These are phyloP conservation scores for Oryctolagus cuniculus DNA, from an alignment of 2,113 vertebrate genomes.

Conservation along the genomic window DNA sequence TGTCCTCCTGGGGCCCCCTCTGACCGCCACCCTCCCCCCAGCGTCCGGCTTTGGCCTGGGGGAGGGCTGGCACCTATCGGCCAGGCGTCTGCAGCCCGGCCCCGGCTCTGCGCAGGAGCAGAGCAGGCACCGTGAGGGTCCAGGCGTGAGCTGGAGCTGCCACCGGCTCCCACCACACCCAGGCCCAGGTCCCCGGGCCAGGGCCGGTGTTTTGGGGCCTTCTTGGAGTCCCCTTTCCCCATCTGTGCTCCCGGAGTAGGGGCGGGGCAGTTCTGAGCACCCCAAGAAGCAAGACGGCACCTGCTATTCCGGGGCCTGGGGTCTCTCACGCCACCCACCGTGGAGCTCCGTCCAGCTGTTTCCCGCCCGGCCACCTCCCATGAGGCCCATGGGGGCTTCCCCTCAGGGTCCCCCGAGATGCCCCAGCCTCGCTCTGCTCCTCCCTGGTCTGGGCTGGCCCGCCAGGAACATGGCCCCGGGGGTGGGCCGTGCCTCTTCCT, in stretches of 20 bases:
- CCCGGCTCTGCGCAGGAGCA: fast-evolving
- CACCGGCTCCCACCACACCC: fast-evolving
- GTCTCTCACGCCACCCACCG: constrained; percentile 22
- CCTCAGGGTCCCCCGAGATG: too few relatives aligned
- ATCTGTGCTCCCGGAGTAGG: constrained; percentile 69
- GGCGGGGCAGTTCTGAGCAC: constrained; percentile 54
- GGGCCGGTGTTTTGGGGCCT: constrained; percentile 66
- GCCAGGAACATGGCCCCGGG: fast-evolving
- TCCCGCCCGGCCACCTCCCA: background rate
- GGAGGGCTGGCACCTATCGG: background rate
- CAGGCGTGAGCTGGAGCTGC: fast-evolving
- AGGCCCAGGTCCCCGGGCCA: background rate
- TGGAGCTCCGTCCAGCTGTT: constrained; percentile 31
- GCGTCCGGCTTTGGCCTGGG: background rate
- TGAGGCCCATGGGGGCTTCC: background rate
- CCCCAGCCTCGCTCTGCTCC: too few relatives aligned
- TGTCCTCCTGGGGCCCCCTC: too few relatives aligned
- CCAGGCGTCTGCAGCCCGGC: background rate
- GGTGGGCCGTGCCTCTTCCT: fast-evolving
- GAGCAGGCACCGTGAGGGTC: fast-evolving
- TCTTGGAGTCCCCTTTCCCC: constrained; percentile 66
- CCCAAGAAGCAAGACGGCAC: constrained; percentile 31
- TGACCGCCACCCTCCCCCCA: background rate
- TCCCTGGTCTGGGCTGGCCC: too few relatives aligned
- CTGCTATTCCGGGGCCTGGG: background rate